phyloP scores from a whole-genome alignment of 2,113 vertebrate genomes.

The Sinocyclocheilus maitianheensis region DNA sequence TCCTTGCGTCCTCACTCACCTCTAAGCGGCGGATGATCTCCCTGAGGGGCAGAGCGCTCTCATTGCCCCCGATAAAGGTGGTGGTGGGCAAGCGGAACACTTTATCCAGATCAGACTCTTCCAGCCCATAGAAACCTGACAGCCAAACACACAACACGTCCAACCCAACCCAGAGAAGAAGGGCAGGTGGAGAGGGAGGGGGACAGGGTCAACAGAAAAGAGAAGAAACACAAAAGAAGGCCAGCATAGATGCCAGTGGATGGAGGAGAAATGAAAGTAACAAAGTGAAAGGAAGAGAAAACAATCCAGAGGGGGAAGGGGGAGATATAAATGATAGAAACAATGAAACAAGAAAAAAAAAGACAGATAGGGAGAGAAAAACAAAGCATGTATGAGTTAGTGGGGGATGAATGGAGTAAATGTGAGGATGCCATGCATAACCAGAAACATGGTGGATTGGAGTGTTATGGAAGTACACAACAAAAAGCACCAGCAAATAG shows the following conservation, averaged over 20 bases:
- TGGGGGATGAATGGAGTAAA: background rate
- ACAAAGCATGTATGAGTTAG: background rate
- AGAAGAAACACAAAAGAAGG: conserved; percentile 20
- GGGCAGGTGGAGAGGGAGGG: conserved; percentile 7
- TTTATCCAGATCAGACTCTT: conserved; percentile 95
- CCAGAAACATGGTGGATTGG: background rate
- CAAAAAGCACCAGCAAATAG: background rate
- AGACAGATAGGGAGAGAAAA: background rate
- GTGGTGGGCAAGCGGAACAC: conserved; percentile 96
- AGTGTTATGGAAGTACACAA: background rate
- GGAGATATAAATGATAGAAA: background rate
- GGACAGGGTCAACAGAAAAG: background rate
- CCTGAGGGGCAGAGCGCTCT: conserved; percentile 87
- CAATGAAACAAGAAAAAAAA: background rate
- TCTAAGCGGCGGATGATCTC: conserved; percentile 96
- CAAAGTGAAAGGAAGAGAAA: background rate
- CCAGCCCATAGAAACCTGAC: conserved; percentile 93
- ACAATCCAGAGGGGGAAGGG: background rate
- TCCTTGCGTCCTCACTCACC: conserved; percentile 68
- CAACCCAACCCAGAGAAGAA: conserved; percentile 54
- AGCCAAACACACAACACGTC: conserved; percentile 60
- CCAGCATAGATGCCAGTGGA: conserved; percentile 3
- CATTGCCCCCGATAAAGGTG: conserved; percentile 95
- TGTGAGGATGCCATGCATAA: background rate
- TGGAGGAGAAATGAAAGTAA: background rate